These are phyloP conservation scores for Neolamprologus ventralis DNA, from an alignment of 2,113 vertebrate genomes.

Conservation along the genomic window DNA sequence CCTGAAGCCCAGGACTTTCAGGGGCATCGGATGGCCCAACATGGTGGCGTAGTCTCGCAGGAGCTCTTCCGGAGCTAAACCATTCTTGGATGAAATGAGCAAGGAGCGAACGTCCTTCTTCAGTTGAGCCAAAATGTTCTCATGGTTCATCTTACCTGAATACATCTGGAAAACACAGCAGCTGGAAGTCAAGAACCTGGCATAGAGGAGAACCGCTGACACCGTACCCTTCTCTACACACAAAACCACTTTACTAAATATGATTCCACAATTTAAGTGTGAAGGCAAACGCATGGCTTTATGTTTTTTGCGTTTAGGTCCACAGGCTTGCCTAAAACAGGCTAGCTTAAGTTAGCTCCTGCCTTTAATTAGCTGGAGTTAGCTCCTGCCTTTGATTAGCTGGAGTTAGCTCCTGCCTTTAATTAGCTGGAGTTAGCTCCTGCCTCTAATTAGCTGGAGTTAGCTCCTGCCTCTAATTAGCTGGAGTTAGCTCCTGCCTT, in stretches of 20 bases:
- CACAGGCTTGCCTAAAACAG: background rate
- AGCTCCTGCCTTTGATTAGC: accelerated
- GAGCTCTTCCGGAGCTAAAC: constrained; percentile 73
- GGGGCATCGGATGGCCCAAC: constrained; percentile 78
- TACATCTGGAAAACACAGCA: background rate
- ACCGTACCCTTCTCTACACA: no score
- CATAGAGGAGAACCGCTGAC: background rate
- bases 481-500: accelerated
- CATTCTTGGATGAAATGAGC: constrained; percentile 78
- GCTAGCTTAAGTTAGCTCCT: background rate
- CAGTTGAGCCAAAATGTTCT: constrained; percentile 63
- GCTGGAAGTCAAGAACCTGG: background rate
- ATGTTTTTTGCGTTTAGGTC: background rate
- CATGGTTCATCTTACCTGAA: constrained; percentile 62
- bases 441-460: accelerated
- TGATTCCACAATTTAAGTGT: background rate
- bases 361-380: accelerated
- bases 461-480: accelerated
- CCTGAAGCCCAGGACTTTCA: constrained; percentile 74
- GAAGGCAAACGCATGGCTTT: background rate
- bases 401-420: accelerated
- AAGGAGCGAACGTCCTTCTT: constrained; percentile 84
- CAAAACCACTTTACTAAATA: background rate
- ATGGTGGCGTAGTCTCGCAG: constrained; percentile 75
- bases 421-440: background rate